Evolutionary conservation across 2,888 invertebrate species (phyloP).

Genomic region (Limnephilus marmoratus): DNA sequence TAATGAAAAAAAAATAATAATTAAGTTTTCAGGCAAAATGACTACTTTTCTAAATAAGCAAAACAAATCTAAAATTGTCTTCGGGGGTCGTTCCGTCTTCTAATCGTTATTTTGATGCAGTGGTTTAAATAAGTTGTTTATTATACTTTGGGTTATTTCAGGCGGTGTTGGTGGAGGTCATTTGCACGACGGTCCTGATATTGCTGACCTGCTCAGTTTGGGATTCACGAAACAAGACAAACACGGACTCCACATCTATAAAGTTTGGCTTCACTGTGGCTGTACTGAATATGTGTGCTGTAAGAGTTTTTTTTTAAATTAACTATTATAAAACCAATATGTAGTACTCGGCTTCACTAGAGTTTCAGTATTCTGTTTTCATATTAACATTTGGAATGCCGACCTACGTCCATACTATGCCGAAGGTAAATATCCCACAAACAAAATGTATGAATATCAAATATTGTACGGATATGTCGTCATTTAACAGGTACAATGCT

Average conservation of each 20-base stretch:
- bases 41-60: too few species aligned
- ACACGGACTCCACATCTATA: constrained; percentile 81
- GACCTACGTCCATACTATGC: too few species aligned
- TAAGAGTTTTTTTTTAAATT: constrained; percentile 70
- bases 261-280: constrained; percentile 83
- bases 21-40: too few species aligned
- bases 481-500: too few species aligned
- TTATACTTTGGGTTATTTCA: constrained; percentile 69
- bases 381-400: too few species aligned
- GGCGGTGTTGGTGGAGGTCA: constrained; percentile 80
- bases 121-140: background rate
- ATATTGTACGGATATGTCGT: too few species aligned
- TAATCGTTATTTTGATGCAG: background rate
- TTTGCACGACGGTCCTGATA: constrained; percentile 81
- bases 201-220: constrained; percentile 84
- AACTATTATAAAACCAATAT: background rate
- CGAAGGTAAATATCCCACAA: too few species aligned
- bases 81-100: background rate
- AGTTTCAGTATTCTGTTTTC: too few species aligned
- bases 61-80: too few species aligned
- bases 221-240: constrained; percentile 83
- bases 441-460: too few species aligned
- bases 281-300: constrained; percentile 81
- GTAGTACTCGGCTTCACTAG: too few species aligned
- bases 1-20: too few species aligned